Percentiles rank a stretch among this genome's conserved stretches.
Conservation (phyloP, 92 coral and sea anemone species). For the Porites divaricata region DNA sequence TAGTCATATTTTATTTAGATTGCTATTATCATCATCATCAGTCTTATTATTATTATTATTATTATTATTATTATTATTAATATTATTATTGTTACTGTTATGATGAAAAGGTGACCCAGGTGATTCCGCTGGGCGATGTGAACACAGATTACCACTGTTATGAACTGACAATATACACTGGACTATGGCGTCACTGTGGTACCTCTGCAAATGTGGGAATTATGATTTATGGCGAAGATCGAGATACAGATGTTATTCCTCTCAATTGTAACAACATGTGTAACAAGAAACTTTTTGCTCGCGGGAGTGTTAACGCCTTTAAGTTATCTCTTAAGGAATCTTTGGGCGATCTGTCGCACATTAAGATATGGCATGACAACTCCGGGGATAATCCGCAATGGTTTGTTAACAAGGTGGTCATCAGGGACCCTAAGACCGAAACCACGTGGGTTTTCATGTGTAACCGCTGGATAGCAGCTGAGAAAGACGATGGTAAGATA, state of each 20-base stretch:
- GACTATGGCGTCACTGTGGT: slow-evolving; percentile 92
- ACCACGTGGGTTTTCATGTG: slow-evolving; percentile 82
- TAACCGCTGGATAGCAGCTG: slow-evolving; percentile 96
- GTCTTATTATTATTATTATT: no score
- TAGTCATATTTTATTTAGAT: no score
- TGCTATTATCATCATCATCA: no score
- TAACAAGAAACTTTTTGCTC: slow-evolving; percentile 84
- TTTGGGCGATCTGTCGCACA: slow-evolving; percentile 83
- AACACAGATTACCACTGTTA: slow-evolving; percentile 63
- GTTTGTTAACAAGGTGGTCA: slow-evolving; percentile 78
- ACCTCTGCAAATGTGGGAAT: slow-evolving; percentile 93
- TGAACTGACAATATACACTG: slow-evolving; percentile 84
- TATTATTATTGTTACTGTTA: background rate
- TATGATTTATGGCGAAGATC: slow-evolving; percentile 75
- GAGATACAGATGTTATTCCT: slow-evolving; percentile 76
- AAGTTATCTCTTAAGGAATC: slow-evolving; percentile 59
- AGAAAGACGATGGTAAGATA: slow-evolving; percentile 87
- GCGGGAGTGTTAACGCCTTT: slow-evolving; percentile 87
- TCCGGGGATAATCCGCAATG: slow-evolving; percentile 91
- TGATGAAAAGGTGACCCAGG: slow-evolving; percentile 64
- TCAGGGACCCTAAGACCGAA: slow-evolving; percentile 80
- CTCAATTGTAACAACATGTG: slow-evolving; percentile 82
- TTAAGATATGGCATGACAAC: slow-evolving; percentile 96
- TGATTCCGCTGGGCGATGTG: slow-evolving; percentile 75
- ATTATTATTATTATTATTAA: no score